Evolutionary conservation across 2,888 invertebrate genomes (phyloP), one percentile per base, ranked within the genome.

Genomic region (Drepana falcataria): DNA sequence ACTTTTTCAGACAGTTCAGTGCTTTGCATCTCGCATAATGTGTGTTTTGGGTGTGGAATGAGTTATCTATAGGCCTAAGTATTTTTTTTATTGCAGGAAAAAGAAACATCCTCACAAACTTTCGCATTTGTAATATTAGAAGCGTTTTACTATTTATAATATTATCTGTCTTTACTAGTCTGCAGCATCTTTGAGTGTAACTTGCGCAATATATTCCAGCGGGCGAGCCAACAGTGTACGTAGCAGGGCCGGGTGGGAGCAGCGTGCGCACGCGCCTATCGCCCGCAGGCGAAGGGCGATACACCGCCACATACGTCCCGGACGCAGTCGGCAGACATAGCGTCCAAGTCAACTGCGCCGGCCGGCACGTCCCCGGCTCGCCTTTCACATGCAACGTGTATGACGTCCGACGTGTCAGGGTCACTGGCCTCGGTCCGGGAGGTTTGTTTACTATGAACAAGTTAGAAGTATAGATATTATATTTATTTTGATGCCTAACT

Each of bases 351-450:
- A 93, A 96, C 35, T 94, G 96, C 52, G 96, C 96, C 55, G 96
- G 95, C 41, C 94, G 97, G 63, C 95, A 96, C 53, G 95, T 98
- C 2, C 95, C 95, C 57, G 98, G 98, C 1, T 97, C 97, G 34
- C 98, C 98, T 0, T 98, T 97, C 82, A 96, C 95, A 34, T 98
- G 98, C 83, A 97, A 98, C 79, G 97, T 98, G 47, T 98, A 98
- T 69, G 98, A 98, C 78, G 97, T 98, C 0, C 94, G 95, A 1
- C 94, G 96, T 61, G 96, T 96, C 9, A 87, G 94, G 41, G 95
- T 95, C 35, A 93, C 94, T 33, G 95, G 95, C 1, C 73, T 95
- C 40, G 91, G 91, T 0, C 83, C 91, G 58, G 91, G 91, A 71
- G 91, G 91, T 90, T 55, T 61, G 63, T 65, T 6, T n/a, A 49